Evolutionary conservation across 1,140 invertebrate species (phyloP), one percentile per base, ranked within the genome.

Genomic region (Cataglyphis hispanica): DNA sequence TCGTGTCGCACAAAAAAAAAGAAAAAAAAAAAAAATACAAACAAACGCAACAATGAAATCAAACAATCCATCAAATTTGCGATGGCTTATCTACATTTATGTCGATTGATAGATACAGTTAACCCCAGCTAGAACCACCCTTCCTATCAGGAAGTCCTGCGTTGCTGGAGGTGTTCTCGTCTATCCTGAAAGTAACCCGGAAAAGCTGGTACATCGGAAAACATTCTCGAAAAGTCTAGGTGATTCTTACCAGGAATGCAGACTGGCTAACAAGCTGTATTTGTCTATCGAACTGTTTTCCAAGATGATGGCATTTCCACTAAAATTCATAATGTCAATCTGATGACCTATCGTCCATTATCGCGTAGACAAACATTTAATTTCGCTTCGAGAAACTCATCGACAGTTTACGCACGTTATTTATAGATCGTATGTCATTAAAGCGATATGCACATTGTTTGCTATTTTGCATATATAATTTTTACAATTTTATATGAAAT

Each of bases 101-200:
- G 6, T 50, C 46, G 3, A 60, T 0, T 6, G 19, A 69, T 85
- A 85, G 61, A n/a, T 34, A 58, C 85, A 34, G 46, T 61, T 87
- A 81, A 80, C 61, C 81, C 87, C 81, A 85, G 75, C 75, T 77
- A 80, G 72, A 67, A 83, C 80, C 81, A 85, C 86, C 86, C 69
- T 76, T 78, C 50, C 64, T 40, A 87, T 40, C 56, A 87, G 87
- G 87, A 81, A n/a, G 69, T 78, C 58, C 83, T 22, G 74, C 66
- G 53, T 58, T n/a, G 5, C 22, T 67, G 76, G 83, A 85, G 83
- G 86, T 85, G 63, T 78, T 67, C 43, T 72, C 25, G 58, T 75
- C 84, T 86, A 74, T 50, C 53, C 78, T 67, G 75, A 80, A 80
- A 83, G 84, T 76, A 40, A 27, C n/a, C 53, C 69, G 75, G 85